Evolutionary conservation across 2,888 invertebrate species (phyloP).

Genomic region (Aleiodes testaceus): DNA sequence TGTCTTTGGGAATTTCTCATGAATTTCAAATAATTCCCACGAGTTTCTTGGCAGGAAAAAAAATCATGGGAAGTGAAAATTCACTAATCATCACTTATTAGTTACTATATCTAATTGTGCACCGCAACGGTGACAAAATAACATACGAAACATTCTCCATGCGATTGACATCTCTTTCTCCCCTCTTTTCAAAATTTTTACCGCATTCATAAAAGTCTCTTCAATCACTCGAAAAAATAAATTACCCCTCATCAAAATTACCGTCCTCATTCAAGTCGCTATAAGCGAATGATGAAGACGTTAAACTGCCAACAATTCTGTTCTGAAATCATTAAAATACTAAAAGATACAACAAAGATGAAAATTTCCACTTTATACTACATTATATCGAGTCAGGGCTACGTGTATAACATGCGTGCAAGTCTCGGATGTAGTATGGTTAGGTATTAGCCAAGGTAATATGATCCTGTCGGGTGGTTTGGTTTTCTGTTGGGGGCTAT

Average conservation of each 20-base stretch:
- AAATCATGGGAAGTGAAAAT: too few species aligned
- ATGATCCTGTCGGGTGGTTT: slow-evolving; percentile 41
- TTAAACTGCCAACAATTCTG: slow-evolving; percentile 25
- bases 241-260: not conserved
- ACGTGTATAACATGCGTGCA: slow-evolving; percentile 38
- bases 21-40: too few species aligned
- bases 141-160: too few species aligned
- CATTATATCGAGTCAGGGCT: slow-evolving; percentile 36
- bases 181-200: too few species aligned
- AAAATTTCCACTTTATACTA: slow-evolving; percentile 31
- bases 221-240: not conserved
- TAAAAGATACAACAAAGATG: not conserved
- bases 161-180: too few species aligned
- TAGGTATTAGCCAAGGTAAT: slow-evolving; percentile 42
- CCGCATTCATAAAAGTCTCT: too few species aligned
- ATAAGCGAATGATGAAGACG: slow-evolving; percentile 27
- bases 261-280: not conserved
- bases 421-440: slow-evolving; percentile 29
- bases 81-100: too few species aligned
- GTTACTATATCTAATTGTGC: too few species aligned
- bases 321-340: slow-evolving; percentile 1
- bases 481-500: slow-evolving; percentile 29
- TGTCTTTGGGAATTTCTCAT: too few species aligned
- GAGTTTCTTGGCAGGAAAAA: too few species aligned
- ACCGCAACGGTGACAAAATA: too few species aligned